A percentile compares a stretch with the other conserved stretches of the same genome.
Conservation (phyloP, 1,140 invertebrate genomes). For the Saccostrea cuccullata region DNA sequence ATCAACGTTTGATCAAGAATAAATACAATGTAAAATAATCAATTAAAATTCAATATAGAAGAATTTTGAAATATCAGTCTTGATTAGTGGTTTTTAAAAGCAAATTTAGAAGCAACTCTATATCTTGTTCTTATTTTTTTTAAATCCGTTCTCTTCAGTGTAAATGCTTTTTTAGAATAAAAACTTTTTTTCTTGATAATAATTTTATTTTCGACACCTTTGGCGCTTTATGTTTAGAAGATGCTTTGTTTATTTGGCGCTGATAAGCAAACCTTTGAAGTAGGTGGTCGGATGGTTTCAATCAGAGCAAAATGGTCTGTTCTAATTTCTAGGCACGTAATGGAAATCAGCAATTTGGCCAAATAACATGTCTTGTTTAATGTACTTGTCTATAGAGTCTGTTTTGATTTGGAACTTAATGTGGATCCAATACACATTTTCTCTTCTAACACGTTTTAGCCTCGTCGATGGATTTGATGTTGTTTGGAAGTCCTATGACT, state of each 20-base stretch:
- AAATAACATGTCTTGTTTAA: slow-evolving; percentile 11
- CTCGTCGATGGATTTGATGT: background rate
- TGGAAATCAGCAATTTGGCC: slow-evolving; percentile 24
- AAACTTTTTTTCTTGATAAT: background rate
- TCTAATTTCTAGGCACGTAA: slow-evolving; percentile 6
- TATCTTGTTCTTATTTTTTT: too few species aligned
- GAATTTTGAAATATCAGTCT: too few species aligned
- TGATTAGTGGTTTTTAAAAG: too few species aligned
- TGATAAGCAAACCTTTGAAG: background rate
- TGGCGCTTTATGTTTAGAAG: background rate
- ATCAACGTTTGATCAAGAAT: too few species aligned
- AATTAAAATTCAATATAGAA: too few species aligned
- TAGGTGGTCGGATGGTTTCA: slow-evolving; percentile 17
- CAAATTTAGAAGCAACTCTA: too few species aligned
- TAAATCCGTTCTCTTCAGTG: too few species aligned
- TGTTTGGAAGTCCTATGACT: slow-evolving; percentile 6
- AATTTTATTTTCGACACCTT: background rate
- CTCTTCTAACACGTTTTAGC: slow-evolving; percentile 24
- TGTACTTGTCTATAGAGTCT: slow-evolving; percentile 19
- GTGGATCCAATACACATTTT: slow-evolving; percentile 17
- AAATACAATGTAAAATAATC: too few species aligned
- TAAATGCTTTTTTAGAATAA: too few species aligned
- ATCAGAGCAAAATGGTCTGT: slow-evolving; percentile 2
- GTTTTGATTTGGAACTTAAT: slow-evolving; percentile 22
- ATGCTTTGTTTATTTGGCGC: background rate